Conservation (phyloP, 2,888 invertebrate species). For the Yponomeuta cagnagella region DNA sequence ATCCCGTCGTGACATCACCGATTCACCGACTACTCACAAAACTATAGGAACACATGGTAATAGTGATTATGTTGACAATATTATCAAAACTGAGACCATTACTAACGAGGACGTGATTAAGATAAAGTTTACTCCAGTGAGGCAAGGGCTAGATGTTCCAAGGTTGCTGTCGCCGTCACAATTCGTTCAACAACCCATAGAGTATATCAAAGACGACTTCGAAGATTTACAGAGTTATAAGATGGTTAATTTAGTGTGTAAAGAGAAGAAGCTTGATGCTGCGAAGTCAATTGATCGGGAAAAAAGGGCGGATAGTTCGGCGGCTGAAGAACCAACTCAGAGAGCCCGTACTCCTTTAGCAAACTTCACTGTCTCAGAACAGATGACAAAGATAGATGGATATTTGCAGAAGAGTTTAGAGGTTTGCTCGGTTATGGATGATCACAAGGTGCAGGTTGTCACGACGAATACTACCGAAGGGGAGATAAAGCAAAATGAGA, state of each 20-base stretch:
- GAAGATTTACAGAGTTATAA: slow-evolving; percentile 67
- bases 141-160: slow-evolving; percentile 50
- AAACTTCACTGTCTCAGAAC: slow-evolving; percentile 54
- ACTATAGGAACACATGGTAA: slow-evolving; percentile 36
- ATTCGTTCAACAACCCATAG: slow-evolving; percentile 33
- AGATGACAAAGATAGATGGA: slow-evolving; percentile 58
- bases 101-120: slow-evolving; percentile 65
- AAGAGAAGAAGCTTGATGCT: slow-evolving; percentile 43
- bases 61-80: slow-evolving; percentile 56
- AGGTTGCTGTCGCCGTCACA: slow-evolving; percentile 40
- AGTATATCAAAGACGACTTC: slow-evolving; percentile 52
- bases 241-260: slow-evolving; percentile 60
- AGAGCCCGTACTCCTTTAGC: slow-evolving; percentile 52
- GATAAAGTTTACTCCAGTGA: slow-evolving; percentile 63
- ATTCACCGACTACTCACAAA: slow-evolving; percentile 45
- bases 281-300: slow-evolving; percentile 21
- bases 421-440: slow-evolving; percentile 39
- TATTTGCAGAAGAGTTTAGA: slow-evolving; percentile 64
- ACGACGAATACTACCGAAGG: slow-evolving; percentile 22
- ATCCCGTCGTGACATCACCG: slow-evolving; percentile 57
- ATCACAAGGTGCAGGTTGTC: slow-evolving; percentile 20
- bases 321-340: slow-evolving; percentile 29
- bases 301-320: slow-evolving; percentile 23
- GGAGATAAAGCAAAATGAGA: slow-evolving; percentile 26
- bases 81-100: slow-evolving; percentile 63